Percentiles rank a stretch among this genome's conserved stretches.
Conservation (phyloP, 2,113 vertebrate genomes). For the Amblyopsis rosae region DNA sequence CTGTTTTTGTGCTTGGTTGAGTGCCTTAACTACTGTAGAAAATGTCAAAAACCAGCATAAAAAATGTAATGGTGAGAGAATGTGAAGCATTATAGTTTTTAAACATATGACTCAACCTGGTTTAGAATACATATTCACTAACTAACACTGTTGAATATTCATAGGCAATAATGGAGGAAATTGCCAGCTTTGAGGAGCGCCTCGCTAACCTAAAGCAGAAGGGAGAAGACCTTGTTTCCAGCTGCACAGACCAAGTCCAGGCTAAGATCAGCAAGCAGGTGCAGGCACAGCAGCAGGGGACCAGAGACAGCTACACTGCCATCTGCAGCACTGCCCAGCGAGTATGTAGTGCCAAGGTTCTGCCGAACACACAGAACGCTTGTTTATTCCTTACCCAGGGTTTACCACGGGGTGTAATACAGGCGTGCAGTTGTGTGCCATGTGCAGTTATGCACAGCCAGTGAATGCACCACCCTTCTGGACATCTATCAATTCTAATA, state of each 20-base stretch:
- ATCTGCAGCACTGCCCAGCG: conserved; percentile 95
- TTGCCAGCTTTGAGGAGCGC: conserved; percentile 90
- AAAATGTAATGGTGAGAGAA: too few relatives aligned
- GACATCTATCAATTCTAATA: too few relatives aligned
- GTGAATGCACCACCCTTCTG: too few relatives aligned
- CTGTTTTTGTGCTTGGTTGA: too few relatives aligned
- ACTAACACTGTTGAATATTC: not conserved
- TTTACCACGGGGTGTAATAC: too few relatives aligned
- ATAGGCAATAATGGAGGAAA: conserved; percentile 98
- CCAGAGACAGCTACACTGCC: conserved; percentile 91
- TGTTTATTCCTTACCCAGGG: not conserved
- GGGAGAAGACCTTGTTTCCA: conserved; percentile 83
- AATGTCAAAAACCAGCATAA: too few relatives aligned
- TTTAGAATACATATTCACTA: not conserved
- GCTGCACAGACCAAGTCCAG: conserved; percentile 88
- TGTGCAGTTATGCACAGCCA: too few relatives aligned
- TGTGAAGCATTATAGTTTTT: too few relatives aligned
- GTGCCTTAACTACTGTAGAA: too few relatives aligned
- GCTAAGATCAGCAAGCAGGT: conserved; percentile 87
- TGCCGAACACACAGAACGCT: not conserved
- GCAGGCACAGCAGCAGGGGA: conserved; percentile 87
- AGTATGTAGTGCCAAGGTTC: conserved; percentile 74
- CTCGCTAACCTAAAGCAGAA: conserved; percentile 83
- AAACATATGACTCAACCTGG: too few relatives aligned
- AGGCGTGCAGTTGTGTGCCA: too few relatives aligned